Evolutionary conservation across 2,888 invertebrate species (phyloP).

Genomic region (Cepaea hortensis): DNA sequence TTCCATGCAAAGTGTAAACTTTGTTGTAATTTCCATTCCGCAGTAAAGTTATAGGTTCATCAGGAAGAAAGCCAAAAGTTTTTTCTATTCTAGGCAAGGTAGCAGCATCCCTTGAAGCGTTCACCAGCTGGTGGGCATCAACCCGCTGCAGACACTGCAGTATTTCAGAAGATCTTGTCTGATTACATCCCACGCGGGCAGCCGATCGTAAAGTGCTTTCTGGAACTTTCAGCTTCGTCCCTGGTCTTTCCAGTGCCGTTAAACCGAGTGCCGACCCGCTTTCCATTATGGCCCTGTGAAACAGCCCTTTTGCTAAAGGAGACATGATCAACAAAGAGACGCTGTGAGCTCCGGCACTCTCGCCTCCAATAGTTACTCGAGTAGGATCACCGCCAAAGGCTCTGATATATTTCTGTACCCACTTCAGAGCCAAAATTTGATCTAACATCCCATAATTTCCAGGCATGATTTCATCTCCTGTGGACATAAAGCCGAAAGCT

Average conservation of each 20-base stretch:
- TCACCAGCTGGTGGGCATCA: neutral
- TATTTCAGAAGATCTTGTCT: neutral
- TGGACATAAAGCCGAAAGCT: neutral
- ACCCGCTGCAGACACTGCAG: slow-evolving; percentile 3
- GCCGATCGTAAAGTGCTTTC: neutral
- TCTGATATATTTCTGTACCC: no score
- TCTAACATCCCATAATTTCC: slow-evolving; percentile 17
- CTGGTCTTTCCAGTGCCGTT: neutral
- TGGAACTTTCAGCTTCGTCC: neutral
- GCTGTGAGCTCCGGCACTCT: slow-evolving; percentile 14
- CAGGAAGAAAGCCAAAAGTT: slow-evolving; percentile 35
- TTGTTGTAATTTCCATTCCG: neutral
- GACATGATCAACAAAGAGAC: neutral
- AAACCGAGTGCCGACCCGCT: slow-evolving; percentile 1
- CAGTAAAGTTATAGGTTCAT: slow-evolving; percentile 20
- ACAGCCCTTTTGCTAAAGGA: slow-evolving; percentile 26
- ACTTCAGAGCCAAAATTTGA: no score
- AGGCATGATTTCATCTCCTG: neutral
- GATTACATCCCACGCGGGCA: neutral
- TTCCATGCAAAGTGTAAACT: slow-evolving; percentile 30
- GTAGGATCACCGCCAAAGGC: slow-evolving; percentile 26
- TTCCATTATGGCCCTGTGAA: slow-evolving; percentile 17
- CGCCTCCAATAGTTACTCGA: slow-evolving; percentile 26
- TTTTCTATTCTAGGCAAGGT: slow-evolving; percentile 17
- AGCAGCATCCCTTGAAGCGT: neutral